Base-by-base conservation (phyloP, 2,797 vertebrate genomes). In the Melanotaenia boesemani region DNA sequence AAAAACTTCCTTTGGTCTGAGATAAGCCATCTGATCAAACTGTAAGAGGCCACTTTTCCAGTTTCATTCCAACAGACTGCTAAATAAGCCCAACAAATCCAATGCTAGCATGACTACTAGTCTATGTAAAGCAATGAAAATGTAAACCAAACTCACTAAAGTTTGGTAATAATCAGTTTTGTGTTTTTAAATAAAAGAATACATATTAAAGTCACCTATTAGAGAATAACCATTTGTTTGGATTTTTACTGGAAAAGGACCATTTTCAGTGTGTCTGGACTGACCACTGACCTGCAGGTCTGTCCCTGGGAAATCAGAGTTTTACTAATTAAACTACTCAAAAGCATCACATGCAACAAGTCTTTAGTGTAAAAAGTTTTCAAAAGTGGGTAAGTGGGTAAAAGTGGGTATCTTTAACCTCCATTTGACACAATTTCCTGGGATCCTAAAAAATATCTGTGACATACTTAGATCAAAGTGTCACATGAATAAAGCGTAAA, bases 61-160 rank as follows among this genome's bases (percentile, higher is more conserved):
- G 44, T 48, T 54, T 54, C 22, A 55, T 4, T 13, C 12, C 22
- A 28, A 26, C 18, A 48, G 44, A 58, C 52, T 15, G 16, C 24
- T 57, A 48, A 62, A 72, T 32, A n/a, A 7, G 52, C 30, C 26
- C 32, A 50, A 18, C 12, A 62, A 60, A 66, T 64, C n/a, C 50
- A 54, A 6, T 1, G 39, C 5, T 48, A 36, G 34, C 0, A 24
- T 60, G 11, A 28, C 18, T 55, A 8, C 37, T 52, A 44, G 12
- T 56, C 12, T 55, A 44, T 59, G 20, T 26, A 24, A 66, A 13
- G 8, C 24, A 58, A 39, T 54, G 1, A 48, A 59, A 54, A 41
- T 70, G 15, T 26, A 18, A 68, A 34, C 7, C 18, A 50, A 34
- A 50, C 2, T 46, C 3, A 48, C 32, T n/a, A 6, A 48, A 2